Conservation (phyloP, 2,113 vertebrate species). For the Agapornis roseicollis region DNA sequence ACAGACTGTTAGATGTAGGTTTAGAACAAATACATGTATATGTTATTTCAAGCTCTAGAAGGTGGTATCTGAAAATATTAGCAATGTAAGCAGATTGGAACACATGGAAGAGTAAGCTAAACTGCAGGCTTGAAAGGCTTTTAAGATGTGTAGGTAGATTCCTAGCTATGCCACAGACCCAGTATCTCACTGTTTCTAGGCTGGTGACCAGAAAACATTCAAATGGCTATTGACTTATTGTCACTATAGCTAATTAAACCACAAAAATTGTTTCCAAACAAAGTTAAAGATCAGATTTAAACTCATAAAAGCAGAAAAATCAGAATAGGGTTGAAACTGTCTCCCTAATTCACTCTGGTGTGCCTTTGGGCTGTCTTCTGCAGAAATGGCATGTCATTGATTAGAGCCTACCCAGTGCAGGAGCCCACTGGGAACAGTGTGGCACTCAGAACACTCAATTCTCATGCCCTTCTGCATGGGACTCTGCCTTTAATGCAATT, state of each 20-base stretch:
- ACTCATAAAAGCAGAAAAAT: neutral
- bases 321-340: neutral
- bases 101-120: neutral
- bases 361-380: conserved; percentile 32
- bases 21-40: conserved; percentile 14
- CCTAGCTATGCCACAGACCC: neutral
- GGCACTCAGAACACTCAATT: neutral
- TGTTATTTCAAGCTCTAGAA: conserved; percentile 17
- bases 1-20: neutral
- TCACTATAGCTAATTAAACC: neutral
- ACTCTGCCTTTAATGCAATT: neutral
- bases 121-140: neutral
- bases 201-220: neutral
- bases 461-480: neutral
- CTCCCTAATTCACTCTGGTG: neutral
- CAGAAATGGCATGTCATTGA: neutral
- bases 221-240: neutral
- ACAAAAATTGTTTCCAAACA: conserved; percentile 10
- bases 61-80: conserved; percentile 23
- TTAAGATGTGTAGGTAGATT: neutral
- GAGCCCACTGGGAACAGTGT: neutral
- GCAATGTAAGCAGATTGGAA: neutral
- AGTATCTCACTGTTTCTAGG: neutral
- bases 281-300: neutral
- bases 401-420: neutral